A percentile compares a stretch with the other conserved stretches of the same genome.
These are phyloP conservation scores for Phragmatobia fuliginosa DNA, from an alignment of 2,888 invertebrate genomes.

Conservation along the genomic window DNA sequence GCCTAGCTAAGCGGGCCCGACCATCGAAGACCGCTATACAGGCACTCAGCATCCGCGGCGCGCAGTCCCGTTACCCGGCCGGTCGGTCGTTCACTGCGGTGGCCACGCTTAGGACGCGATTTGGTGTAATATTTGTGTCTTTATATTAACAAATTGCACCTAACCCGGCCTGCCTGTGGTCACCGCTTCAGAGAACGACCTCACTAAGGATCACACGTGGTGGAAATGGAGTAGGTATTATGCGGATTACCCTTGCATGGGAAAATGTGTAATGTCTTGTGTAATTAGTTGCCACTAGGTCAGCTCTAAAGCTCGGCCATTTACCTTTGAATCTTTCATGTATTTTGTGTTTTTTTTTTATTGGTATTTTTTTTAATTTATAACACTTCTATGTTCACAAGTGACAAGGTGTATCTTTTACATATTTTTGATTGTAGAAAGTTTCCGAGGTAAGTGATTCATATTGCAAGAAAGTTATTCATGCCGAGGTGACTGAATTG, in stretches of 20 bases:
- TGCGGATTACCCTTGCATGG: slow-evolving; percentile 41
- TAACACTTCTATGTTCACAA: slow-evolving; percentile 18
- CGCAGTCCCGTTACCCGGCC: slow-evolving; percentile 83
- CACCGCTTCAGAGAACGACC: slow-evolving; percentile 57
- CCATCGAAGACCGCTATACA: slow-evolving; percentile 80
- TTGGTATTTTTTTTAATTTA: background rate
- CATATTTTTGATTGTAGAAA: slow-evolving; percentile 48
- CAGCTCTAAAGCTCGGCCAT: slow-evolving; percentile 17
- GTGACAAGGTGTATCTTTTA: slow-evolving; percentile 21
- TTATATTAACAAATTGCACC: slow-evolving; percentile 84
- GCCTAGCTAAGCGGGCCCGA: slow-evolving; percentile 85
- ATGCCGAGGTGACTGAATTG: slow-evolving; percentile 76
- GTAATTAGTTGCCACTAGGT: slow-evolving; percentile 36
- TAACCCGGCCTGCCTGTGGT: slow-evolving; percentile 86
- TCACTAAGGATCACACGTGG: slow-evolving; percentile 44
- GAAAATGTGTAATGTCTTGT: slow-evolving; percentile 17
- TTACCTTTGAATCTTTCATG: slow-evolving; percentile 24
- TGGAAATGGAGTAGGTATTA: slow-evolving; percentile 57
- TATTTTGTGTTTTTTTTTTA: slow-evolving; percentile 15
- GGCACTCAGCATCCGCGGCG: slow-evolving; percentile 82
- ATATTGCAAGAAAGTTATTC: slow-evolving; percentile 77
- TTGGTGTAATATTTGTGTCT: slow-evolving; percentile 84
- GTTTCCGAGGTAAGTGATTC: slow-evolving; percentile 65
- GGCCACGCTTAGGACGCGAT: slow-evolving; percentile 86
- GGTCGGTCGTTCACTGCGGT: slow-evolving; percentile 83